Evolutionary conservation across 2,797 vertebrate species (phyloP).

Genomic region (Picus viridis): DNA sequence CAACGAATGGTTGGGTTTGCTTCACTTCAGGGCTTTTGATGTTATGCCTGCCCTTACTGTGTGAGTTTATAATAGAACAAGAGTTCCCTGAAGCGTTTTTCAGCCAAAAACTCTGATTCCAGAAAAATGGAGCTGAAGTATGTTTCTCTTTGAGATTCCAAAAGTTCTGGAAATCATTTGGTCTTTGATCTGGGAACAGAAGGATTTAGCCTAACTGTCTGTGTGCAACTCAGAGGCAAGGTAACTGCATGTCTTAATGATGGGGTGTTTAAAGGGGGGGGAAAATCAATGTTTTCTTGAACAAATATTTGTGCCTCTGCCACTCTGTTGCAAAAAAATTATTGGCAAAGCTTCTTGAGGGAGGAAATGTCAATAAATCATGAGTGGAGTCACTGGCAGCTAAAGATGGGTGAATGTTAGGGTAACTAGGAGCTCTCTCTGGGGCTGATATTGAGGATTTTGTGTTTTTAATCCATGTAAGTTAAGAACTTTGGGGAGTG

Average conservation of each 20-base stretch:
- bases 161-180: not conserved
- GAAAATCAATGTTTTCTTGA: not conserved
- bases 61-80: not conserved
- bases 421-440: not conserved
- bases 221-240: not conserved
- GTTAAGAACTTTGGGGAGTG: not conserved
- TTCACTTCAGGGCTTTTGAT: not conserved
- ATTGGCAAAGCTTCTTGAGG: not conserved
- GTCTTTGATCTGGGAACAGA: not conserved
- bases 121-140: not conserved
- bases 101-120: not conserved
- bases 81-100: not conserved
- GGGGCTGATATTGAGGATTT: not conserved
- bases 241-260: not conserved
- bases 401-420: not conserved
- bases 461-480: not conserved
- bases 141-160: not conserved
- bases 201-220: not conserved
- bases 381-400: not conserved
- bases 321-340: not conserved
- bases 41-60: not conserved
- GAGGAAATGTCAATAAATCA: not conserved
- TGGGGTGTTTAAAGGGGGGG: not conserved
- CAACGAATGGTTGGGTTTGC: not conserved
- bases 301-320: not conserved